phyloP scores from a whole-genome alignment of 2,888 invertebrate genomes.

The Eupeodes latifasciatus region DNA sequence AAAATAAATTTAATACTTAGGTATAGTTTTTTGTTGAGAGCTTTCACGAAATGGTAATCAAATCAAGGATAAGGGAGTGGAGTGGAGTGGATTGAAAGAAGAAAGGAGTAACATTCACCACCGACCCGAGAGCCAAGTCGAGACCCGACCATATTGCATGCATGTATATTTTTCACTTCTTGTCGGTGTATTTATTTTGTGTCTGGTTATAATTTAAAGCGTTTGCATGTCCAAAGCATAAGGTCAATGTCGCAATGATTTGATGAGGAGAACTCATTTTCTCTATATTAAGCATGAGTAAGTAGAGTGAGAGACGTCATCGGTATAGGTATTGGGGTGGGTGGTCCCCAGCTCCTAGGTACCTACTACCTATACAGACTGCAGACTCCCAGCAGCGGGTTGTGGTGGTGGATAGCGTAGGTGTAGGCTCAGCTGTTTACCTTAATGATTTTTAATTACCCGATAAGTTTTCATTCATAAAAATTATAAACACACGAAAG shows the following conservation, averaged over 20 bases:
- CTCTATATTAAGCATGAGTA: conserved; percentile 44
- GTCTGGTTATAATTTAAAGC: conserved; percentile 75
- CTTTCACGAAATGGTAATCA: conserved; percentile 41
- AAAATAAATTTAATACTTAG: conserved; percentile 34
- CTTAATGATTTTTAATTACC: conserved; percentile 67
- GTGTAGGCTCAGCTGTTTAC: conserved; percentile 70
- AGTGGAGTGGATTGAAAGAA: neutral
- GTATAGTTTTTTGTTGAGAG: conserved; percentile 23
- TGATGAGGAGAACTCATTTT: conserved; percentile 68
- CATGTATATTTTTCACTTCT: conserved; percentile 70
- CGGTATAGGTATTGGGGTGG: conserved; percentile 5
- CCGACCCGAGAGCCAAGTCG: too few relatives aligned
- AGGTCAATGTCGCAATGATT: conserved; percentile 75
- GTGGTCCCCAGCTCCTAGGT: too few relatives aligned
- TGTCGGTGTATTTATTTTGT: conserved; percentile 73
- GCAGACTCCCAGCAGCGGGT: too few relatives aligned
- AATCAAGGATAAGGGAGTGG: neutral
- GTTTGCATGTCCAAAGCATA: conserved; percentile 76
- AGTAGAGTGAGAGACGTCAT: conserved; percentile 17
- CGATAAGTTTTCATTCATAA: conserved; percentile 48
- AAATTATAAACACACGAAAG: conserved; percentile 6
- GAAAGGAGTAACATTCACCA: neutral
- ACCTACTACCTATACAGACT: too few relatives aligned
- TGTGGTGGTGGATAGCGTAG: conserved; percentile 7
- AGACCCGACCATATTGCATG: conserved; percentile 52